These are phyloP conservation scores for Phoenicopterus ruber DNA, from an alignment of 2,113 vertebrate species.

Conservation along the genomic window DNA sequence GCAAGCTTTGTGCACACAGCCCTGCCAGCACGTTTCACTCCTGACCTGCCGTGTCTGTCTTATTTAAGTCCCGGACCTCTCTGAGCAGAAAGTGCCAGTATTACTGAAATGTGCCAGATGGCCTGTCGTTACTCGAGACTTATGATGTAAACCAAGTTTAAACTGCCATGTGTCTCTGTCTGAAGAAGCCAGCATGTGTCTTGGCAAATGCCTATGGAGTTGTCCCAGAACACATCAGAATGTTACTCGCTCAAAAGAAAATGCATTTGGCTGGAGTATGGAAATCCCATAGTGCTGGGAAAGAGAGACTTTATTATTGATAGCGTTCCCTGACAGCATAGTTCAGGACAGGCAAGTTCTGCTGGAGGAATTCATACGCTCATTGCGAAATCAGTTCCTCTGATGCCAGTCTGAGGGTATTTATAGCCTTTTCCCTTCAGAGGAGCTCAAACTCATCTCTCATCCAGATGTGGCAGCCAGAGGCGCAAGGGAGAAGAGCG, in stretches of 20 bases:
- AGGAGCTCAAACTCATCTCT: not conserved
- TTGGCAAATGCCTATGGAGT: not conserved
- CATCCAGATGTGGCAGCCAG: not conserved
- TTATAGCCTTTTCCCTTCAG: not conserved
- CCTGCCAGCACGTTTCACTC: not conserved
- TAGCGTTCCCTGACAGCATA: not conserved
- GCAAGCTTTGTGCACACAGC: not conserved
- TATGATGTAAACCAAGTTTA: not conserved
- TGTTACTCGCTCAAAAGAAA: not conserved
- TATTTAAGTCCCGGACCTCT: not conserved
- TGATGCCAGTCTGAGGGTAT: not conserved
- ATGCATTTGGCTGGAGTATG: not conserved
- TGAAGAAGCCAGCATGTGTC: conserved; percentile 10
- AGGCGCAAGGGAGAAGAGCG: not conserved
- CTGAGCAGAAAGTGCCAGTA: not conserved
- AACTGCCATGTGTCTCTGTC: not conserved
- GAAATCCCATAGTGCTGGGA: not conserved
- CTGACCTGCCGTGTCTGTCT: not conserved
- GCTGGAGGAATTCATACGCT: not conserved
- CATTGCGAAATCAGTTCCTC: not conserved
- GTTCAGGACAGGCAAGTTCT: not conserved
- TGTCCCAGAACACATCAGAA: not conserved
- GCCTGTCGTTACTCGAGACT: not conserved
- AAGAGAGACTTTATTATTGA: not conserved
- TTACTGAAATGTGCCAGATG: conserved; percentile 12